Evolutionary conservation across 2,113 vertebrate genomes (phyloP).

Genomic region (Brachyistius frenatus): DNA sequence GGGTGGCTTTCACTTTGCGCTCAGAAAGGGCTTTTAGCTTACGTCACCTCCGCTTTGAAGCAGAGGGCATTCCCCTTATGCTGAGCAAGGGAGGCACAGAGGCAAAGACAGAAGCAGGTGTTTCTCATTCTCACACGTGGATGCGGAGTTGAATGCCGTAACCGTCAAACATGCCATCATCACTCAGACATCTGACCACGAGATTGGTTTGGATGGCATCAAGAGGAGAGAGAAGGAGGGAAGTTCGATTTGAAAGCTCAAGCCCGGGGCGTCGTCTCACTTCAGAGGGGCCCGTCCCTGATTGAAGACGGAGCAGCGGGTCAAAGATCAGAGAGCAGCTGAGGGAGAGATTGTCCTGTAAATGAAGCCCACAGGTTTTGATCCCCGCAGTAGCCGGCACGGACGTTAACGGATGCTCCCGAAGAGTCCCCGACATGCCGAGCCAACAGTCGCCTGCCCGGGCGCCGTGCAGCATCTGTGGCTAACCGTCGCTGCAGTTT

Average conservation of each 20-base stretch:
- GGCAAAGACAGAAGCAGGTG: slow-evolving; percentile 54
- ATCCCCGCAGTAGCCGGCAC: slow-evolving; percentile 13
- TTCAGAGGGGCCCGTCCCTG: slow-evolving; percentile 43
- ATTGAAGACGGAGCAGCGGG: slow-evolving; percentile 68
- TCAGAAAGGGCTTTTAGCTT: slow-evolving; percentile 69
- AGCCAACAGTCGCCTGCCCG: neutral
- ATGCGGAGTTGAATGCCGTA: slow-evolving; percentile 25
- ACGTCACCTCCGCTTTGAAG: slow-evolving; percentile 76
- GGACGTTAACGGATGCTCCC: slow-evolving; percentile 3
- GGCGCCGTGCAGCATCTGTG: neutral
- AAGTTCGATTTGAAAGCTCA: slow-evolving; percentile 29
- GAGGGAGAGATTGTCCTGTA: slow-evolving; percentile 36
- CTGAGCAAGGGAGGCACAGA: slow-evolving; percentile 40
- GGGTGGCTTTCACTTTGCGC: slow-evolving; percentile 66
- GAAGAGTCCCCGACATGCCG: neutral
- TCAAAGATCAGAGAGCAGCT: slow-evolving; percentile 60
- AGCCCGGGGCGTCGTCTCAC: slow-evolving; percentile 47
- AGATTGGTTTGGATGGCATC: slow-evolving; percentile 28
- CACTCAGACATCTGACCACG: neutral
- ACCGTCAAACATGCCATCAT: slow-evolving; percentile 42
- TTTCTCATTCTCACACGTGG: slow-evolving; percentile 38
- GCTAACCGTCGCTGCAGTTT: neutral
- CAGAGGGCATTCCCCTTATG: slow-evolving; percentile 37
- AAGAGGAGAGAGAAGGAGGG: slow-evolving; percentile 35
- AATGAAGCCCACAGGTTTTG: slow-evolving; percentile 35